Evolutionary conservation across 2,797 vertebrate species (phyloP), one percentile per base, ranked within the genome.

Genomic region (Acomys russatus): DNA sequence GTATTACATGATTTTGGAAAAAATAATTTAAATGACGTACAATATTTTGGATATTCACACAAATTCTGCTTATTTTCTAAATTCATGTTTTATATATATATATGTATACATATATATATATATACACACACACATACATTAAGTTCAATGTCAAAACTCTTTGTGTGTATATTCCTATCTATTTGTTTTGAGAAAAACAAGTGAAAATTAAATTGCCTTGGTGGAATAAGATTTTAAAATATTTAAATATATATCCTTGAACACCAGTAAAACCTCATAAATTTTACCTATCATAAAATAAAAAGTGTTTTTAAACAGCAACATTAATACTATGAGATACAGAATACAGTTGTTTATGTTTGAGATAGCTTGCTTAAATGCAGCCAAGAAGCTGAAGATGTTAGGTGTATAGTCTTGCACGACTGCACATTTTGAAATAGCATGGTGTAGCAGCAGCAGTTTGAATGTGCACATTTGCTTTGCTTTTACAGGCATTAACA

Each of bases 251-350:
- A 76, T 95, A 90, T 96, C 79, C 23, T 94, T 79, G 51, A 95
- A 70, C 0, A 64, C 49, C 14, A 22, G 12, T 54, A 63, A 93
- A 92, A 95, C 86, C 22, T 82, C 11, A 22, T 20, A 78, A 92
- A 61, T 38, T 9, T 28, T 73, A 49, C 35, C 51, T 64, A 14
- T 94, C 82, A 76, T 51, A 85, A 92, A 93, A 88, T 82, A 93
- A 94, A 64, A 64, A 64, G 18, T 79, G 12, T 64, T 90, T 97
- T 96, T 96, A 92, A 79, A 83, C 54, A 68, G 92, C 66, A 49
- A 85, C 96, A 97, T 38, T 93, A 94, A 89, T 96, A 93, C 25
- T 33, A n/a, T 94, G 25, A 94, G 70, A 89, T 91, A 84, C 70
- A 94, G 49, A 94, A 90, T 76, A 35, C 59, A 94, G 63, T 15